phyloP scores from a whole-genome alignment of 2,797 vertebrate species.

The Molossus molossus region DNA sequence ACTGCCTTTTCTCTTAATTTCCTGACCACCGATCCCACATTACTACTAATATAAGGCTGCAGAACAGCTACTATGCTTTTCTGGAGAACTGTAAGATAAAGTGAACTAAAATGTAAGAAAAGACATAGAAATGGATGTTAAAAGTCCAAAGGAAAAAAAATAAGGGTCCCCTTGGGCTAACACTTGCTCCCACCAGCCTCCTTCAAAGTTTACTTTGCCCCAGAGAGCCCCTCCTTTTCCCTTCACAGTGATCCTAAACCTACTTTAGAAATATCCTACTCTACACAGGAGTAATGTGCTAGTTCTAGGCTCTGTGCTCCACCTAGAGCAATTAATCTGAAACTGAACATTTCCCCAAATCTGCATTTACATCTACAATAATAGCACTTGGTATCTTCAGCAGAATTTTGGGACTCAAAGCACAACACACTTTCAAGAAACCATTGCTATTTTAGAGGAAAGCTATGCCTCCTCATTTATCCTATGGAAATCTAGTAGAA shows the following conservation, averaged over 20 bases:
- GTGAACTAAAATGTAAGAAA: neutral
- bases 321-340: constrained; percentile 15
- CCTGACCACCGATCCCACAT: neutral
- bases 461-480: neutral
- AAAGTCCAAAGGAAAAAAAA: constrained; percentile 28
- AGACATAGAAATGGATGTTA: neutral
- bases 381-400: neutral
- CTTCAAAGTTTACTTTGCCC: neutral
- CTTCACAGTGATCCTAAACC: neutral
- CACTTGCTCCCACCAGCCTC: neutral
- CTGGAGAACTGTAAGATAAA: neutral
- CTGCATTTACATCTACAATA: constrained; percentile 13
- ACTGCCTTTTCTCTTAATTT: constrained; percentile 1
- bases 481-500: constrained; percentile 15
- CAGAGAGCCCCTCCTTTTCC: neutral
- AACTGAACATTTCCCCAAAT: constrained; percentile 12
- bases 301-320: neutral
- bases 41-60: neutral
- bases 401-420: constrained; percentile 52
- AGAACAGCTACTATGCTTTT: constrained; percentile 23
- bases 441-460: neutral
- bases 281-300: neutral
- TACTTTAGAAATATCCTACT: constrained; percentile 43
- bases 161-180: neutral
- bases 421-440: constrained; percentile 28